Evolutionary conservation across 2,888 invertebrate genomes (phyloP), one percentile per base, ranked within the genome.

Genomic region (Macroteleia sp.): DNA sequence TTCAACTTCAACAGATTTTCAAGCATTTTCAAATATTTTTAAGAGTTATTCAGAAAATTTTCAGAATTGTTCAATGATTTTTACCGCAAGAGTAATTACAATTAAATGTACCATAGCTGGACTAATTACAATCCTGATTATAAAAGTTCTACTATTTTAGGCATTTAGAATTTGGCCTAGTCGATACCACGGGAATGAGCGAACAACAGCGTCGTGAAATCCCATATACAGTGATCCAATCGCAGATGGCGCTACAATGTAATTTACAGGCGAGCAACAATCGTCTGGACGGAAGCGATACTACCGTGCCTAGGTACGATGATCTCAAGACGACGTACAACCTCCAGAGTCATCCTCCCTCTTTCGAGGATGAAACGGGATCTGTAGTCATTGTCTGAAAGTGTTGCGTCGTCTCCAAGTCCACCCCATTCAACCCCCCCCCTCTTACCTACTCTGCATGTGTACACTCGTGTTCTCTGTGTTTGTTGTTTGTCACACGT

Each of bases 101-200:
- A n/a, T n/a, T n/a, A n/a, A n/a, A n/a, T n/a, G n/a, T n/a, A n/a
- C n/a, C n/a, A n/a, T n/a, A n/a, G n/a, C n/a, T n/a, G n/a, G n/a
- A n/a, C n/a, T n/a, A n/a, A n/a, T n/a, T n/a, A n/a, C n/a, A n/a
- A n/a, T n/a, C n/a, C n/a, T n/a, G n/a, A n/a, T n/a, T n/a, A n/a
- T n/a, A n/a, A n/a, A n/a, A n/a, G n/a, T n/a, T n/a, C n/a, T n/a
- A n/a, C n/a, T 25, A 25, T 88, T 88, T 22, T 84, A 96, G 96
- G 89, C 97, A 97, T 90, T 93, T 97, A 86, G 97, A 97, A 90
- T 97, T 96, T 91, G 95, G 96, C 88, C 93, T 97, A 87, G 95
- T 97, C 64, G 97, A 97, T 85, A 97, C 97, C 0, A 93, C 95
- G 17, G 97, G 97, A 71, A 97, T 98, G 96, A 95, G 95, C 54